Conservation (phyloP, 2,888 invertebrate genomes). For the Drosophila algonquin region DNA sequence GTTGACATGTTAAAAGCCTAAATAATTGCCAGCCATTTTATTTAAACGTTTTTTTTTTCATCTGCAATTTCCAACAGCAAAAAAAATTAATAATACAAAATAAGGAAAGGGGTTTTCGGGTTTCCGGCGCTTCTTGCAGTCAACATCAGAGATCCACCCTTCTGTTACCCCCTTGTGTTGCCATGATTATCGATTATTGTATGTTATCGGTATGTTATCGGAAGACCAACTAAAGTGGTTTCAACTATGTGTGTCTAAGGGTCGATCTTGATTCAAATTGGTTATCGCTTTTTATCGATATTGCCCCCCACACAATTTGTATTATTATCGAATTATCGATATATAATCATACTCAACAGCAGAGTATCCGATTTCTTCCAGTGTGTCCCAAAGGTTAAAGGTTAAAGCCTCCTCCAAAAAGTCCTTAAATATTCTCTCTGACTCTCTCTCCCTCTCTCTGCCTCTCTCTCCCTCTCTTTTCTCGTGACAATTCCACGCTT, state of each 20-base stretch:
- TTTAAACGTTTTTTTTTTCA: conserved; percentile 15
- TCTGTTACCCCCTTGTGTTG: too few species aligned
- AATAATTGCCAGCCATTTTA: conserved; percentile 63
- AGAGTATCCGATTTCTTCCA: background rate
- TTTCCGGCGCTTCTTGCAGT: too few species aligned
- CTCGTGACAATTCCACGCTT: background rate
- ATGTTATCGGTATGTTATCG: too few species aligned
- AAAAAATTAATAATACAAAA: background rate
- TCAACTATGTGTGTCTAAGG: too few species aligned
- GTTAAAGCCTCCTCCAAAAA: background rate
- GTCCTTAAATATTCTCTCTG: background rate
- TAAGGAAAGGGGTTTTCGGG: background rate
- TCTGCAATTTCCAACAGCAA: background rate
- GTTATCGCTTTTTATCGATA: too few species aligned
- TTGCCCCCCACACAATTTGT: too few species aligned
- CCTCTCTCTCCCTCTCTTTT: background rate
- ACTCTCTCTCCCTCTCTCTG: conserved; percentile 9
- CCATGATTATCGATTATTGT: too few species aligned
- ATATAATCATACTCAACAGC: too few species aligned
- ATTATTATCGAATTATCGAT: too few species aligned
- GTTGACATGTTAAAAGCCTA: conserved; percentile 69
- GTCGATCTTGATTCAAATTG: too few species aligned
- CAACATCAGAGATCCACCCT: too few species aligned
- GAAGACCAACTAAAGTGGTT: too few species aligned
- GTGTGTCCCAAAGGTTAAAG: background rate